Evolutionary conservation across 2,888 invertebrate species (phyloP), one percentile per base, ranked within the genome.

Genomic region (Busseola fusca): DNA sequence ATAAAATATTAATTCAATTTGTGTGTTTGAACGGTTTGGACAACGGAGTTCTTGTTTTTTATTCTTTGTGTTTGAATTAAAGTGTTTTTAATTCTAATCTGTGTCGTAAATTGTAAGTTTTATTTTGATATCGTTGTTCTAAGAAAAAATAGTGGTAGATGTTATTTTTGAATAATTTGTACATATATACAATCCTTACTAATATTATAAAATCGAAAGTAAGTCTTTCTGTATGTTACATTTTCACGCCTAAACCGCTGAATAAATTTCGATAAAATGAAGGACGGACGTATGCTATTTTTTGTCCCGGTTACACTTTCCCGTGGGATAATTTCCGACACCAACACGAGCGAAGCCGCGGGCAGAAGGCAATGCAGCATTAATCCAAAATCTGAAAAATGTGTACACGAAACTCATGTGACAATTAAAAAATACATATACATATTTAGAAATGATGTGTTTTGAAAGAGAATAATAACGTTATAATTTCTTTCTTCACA

Each of bases 1-100:
- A 87, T 90, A 90, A 88, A 89, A 87, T 84, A 88, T 87, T 86
- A 88, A 89, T 88, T 88, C 85, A 87, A 87, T 88, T 88, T 86
- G 86, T 81, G 83, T 89, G 88, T 88, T 76, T 77, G 67, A 78
- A 74, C 74, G 21, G 64, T 64, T 40, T 25, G 37, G 48, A 74
- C 66, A 73, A 70, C 74, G 76, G 72, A 59, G 25, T 34, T 54
- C 54, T 76, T 57, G 10, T 64, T 69, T 59, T 69, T 56, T 58
- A 48, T 50, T 56, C 62, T 72, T 74, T 72, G 40, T 57, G 65
- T 74, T 72, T 66, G 54, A 12, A 64, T 82, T 84, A 80, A 85
- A 84, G 82, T 72, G 82, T 67, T 81, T 87, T 85, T 86, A 85
- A 87, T 87, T 88, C 34, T 34, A 4, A 84, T 85, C 67, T 84